Evolutionary conservation across 2,888 invertebrate genomes (phyloP), one percentile per base, ranked within the genome.

Genomic region (Epistrophe eligans): DNA sequence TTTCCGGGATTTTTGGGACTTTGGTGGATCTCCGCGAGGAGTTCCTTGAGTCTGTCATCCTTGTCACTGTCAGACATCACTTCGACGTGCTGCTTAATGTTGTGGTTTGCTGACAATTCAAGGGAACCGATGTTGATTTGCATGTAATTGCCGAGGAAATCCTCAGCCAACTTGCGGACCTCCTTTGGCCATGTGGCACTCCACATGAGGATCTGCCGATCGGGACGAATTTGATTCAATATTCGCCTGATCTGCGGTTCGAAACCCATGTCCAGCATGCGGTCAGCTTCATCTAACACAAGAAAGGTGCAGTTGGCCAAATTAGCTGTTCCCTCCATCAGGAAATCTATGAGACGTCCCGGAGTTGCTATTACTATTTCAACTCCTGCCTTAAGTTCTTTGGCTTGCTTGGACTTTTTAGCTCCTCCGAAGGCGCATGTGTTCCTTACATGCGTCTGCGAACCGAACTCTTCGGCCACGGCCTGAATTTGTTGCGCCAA

Each of bases 131-230:
- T 96, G 91, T 97, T 99, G 72, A 98, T 95, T 93, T 98, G 97
- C 73, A 97, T 95, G 91, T 98, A 98, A 90, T 97, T 96, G 72
- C 95, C 95, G 32, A 99, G 94, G 92, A 98, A 99, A 91, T 99
- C 99, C 90, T 97, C 96, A 24, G 99, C 99, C 85, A 99, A 93
- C 90, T 96, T 96, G 88, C 96, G 95, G 1, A 99, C 98, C 94
- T 99, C 99, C 91, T 98, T 98, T 0, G 99, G 99, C 99, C 99
- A 99, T n/a, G 99, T 99, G 0, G 99, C 99, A 88, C 98, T 98
- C 97, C 98, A 99, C 99, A 99, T 99, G 55, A 99, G 94, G 15
- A 98, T 98, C 93, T 99, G 99, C 90, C 99, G 94, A 91, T 98
- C 98, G 15, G 98, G 98, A 89, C 98, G 94, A 90, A 98, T 97